These are phyloP conservation scores for Mechanitis messenoides DNA, from an alignment of 2,888 invertebrate genomes.

Conservation along the genomic window DNA sequence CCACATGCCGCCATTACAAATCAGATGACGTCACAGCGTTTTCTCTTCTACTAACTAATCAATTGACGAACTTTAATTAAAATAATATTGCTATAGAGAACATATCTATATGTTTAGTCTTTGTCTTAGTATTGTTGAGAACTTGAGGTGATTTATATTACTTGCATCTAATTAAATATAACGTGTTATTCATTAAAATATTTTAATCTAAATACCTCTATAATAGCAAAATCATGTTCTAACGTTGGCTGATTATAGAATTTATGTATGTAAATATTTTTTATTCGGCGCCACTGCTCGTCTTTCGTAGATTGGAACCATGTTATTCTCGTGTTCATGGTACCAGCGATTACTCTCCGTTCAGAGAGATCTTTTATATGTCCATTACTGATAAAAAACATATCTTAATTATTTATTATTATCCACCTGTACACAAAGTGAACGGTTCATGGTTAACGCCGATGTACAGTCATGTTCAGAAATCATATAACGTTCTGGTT, in stretches of 20 bases:
- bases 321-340: conserved; percentile 19
- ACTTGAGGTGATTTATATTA: background rate
- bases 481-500: too few species aligned
- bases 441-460: too few species aligned
- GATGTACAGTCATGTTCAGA: too few species aligned
- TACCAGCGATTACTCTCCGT: conserved; percentile 29
- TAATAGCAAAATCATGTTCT: conserved; percentile 30
- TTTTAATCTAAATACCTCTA: conserved; percentile 22
- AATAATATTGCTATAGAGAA: too few species aligned
- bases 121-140: background rate
- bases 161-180: background rate
- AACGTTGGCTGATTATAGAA: conserved; percentile 24
- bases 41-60: too few species aligned
- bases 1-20: too few species aligned
- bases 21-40: too few species aligned
- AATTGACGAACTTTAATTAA: too few species aligned
- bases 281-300: conserved; percentile 30
- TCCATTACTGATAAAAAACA: conserved; percentile 9
- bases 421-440: too few species aligned
- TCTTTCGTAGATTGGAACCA: conserved; percentile 14
- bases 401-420: too few species aligned
- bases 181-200: background rate
- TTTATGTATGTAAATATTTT: conserved; percentile 29
- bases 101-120: too few species aligned
- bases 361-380: conserved; percentile 13